These are phyloP conservation scores for Ichneumon xanthorius DNA, from an alignment of 2,888 invertebrate species.

Conservation along the genomic window DNA sequence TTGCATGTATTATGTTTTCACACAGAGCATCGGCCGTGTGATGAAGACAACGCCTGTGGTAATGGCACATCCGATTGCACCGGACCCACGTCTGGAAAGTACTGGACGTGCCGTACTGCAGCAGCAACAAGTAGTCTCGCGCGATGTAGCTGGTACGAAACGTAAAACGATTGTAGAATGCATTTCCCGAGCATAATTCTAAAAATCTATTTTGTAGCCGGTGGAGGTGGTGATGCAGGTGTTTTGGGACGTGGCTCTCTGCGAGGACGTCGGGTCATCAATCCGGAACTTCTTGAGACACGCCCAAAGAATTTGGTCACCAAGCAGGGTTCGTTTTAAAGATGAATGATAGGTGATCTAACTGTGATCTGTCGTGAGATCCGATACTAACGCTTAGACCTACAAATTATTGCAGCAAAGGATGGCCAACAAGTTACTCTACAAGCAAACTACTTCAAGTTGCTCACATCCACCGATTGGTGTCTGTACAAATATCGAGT, in stretches of 20 bases:
- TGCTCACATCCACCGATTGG: constrained; percentile 89
- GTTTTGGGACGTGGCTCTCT: constrained; percentile 6
- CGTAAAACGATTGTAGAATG: neutral
- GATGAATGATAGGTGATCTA: neutral
- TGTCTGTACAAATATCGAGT: constrained; percentile 91
- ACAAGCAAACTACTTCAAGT: constrained; percentile 89
- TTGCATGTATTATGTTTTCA: neutral
- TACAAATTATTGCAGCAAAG: constrained; percentile 83
- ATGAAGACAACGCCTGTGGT: neutral
- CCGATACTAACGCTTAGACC: neutral
- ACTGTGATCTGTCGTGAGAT: neutral
- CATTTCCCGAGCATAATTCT: neutral
- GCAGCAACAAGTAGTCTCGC: neutral
- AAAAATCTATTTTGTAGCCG: neutral
- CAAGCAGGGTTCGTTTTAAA: constrained; percentile 44
- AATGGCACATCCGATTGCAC: neutral
- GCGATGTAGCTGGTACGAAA: neutral
- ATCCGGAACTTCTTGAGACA: constrained; percentile 40
- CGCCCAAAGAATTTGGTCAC: constrained; percentile 20
- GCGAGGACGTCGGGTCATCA: constrained; percentile 4
- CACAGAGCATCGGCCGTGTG: constrained; percentile 14
- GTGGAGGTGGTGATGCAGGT: neutral
- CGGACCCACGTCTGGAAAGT: neutral
- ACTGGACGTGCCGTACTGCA: too few relatives aligned
- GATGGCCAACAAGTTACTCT: constrained; percentile 86